Percentiles rank a stretch among this genome's conserved stretches.
Evolutionary conservation across 2,797 vertebrate species (phyloP).

Genomic region (Numenius phaeopus): DNA sequence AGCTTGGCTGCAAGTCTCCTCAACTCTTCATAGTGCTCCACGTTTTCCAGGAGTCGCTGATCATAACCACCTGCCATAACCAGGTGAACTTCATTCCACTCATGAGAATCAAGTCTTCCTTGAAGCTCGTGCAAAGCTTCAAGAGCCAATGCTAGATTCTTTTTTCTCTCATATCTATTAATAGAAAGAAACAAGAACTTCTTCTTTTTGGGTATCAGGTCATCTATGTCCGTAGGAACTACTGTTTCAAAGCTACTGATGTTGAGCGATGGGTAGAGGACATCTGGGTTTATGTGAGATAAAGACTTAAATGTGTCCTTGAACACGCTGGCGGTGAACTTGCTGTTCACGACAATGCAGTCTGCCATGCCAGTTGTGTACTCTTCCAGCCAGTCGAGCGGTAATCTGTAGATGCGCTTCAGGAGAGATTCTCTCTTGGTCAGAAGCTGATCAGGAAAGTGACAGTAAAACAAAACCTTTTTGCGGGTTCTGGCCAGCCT

Average conservation of each 20-base stretch:
- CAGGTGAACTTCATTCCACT: constrained; percentile 87
- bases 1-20: constrained; percentile 82
- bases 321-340: constrained; percentile 92
- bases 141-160: constrained; percentile 90
- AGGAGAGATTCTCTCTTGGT: constrained; percentile 87
- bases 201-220: constrained; percentile 84
- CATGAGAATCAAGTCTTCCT: constrained; percentile 73
- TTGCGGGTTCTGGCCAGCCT: constrained; percentile 88
- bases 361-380: constrained; percentile 97
- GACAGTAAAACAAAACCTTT: constrained; percentile 97
- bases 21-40: constrained; percentile 91
- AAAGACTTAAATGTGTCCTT: constrained; percentile 91
- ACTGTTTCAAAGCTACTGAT: constrained; percentile 84
- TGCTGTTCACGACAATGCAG: constrained; percentile 94
- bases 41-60: constrained; percentile 90
- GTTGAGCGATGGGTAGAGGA: constrained; percentile 96
- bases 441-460: constrained; percentile 96
- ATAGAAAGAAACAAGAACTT: constrained; percentile 92
- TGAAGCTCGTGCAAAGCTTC: constrained; percentile 84
- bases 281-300: constrained; percentile 83
- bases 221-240: constrained; percentile 76
- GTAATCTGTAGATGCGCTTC: constrained; percentile 90
- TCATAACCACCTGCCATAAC: constrained; percentile 96
- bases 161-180: constrained; percentile 97
- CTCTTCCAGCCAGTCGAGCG: constrained; percentile 94